Base-by-base conservation (phyloP, 2,113 vertebrate species). In the Cinclus cinclus region DNA sequence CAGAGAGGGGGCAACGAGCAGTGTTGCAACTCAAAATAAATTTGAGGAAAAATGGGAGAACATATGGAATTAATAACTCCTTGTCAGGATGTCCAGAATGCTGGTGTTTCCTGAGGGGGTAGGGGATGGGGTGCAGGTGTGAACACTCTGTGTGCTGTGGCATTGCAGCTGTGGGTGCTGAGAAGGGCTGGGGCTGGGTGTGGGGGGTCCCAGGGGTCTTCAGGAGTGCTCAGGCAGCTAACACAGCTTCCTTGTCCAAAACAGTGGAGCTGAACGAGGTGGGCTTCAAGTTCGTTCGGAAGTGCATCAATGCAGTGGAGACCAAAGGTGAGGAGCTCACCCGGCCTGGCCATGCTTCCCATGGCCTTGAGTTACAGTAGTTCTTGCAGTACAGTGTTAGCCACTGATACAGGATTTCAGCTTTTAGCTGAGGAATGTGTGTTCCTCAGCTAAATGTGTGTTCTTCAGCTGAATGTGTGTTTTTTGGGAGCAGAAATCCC, bases 231-330 rank as follows among this genome's bases (percentile, higher is more conserved):
- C 46, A 8, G 44, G 33, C 25, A 41, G 59, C 86, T 97, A 79
- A 97, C 24, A 27, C 16, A 8, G 2, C 35, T 94, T 89, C 81
- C 83, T 97, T 96, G 4, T 81, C 77, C 69, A 31, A 83, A 75
- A 90, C 96, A 99, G 99, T 99, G 99, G 99, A 99, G 80, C 97
- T 99, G 95, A 99, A 99, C 64, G 99, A 99, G 95, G 97, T 98
- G 7, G 99, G 99, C 84, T 99, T 99, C 97, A 99, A 99, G 96
- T 99, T 99, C 92, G 99, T 99, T 59, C 97, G 98, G 85, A 99
- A 98, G 92, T 99, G 99, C 98, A 99, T 99, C 97, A 99, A 99
- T 79, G 98, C 97, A 3, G 97, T 99, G 84, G 99, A 99, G 96
- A 98, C 98, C 2, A 99, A 99, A 98, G 99, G 99, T 99, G 89